These are phyloP conservation scores for Dermatemys mawii DNA, from an alignment of 2,113 vertebrate genomes.

Conservation along the genomic window DNA sequence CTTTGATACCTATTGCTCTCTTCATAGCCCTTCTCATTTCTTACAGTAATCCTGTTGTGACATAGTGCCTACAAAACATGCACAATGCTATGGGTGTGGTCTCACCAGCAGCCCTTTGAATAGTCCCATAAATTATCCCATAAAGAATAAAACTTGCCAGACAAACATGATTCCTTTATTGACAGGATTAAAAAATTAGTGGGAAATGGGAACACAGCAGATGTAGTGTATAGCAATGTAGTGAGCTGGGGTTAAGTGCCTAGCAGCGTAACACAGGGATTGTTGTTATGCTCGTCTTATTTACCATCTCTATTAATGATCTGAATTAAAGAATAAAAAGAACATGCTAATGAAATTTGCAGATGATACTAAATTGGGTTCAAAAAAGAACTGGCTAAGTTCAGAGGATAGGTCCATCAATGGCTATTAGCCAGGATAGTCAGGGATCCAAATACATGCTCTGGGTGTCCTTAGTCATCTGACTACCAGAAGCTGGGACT, in stretches of 20 bases:
- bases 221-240: not conserved
- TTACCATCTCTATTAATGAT: not conserved
- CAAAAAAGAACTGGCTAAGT: no score
- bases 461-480: no score
- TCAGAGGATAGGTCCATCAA: no score
- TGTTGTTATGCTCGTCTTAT: not conserved
- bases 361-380: no score
- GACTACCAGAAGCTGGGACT: no score
- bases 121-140: not conserved
- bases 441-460: no score
- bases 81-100: not conserved
- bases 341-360: no score
- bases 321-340: not conserved
- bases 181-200: not conserved
- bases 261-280: not conserved
- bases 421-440: no score
- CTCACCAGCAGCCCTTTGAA: not conserved
- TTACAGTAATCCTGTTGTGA: not conserved
- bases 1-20: not conserved
- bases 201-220: not conserved
- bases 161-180: not conserved
- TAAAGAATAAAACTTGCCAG: not conserved
- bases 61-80: not conserved
- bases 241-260: not conserved
- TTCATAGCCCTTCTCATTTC: not conserved